phyloP scores from a whole-genome alignment of 2,113 vertebrate species.

The Pelodiscus sinensis region DNA sequence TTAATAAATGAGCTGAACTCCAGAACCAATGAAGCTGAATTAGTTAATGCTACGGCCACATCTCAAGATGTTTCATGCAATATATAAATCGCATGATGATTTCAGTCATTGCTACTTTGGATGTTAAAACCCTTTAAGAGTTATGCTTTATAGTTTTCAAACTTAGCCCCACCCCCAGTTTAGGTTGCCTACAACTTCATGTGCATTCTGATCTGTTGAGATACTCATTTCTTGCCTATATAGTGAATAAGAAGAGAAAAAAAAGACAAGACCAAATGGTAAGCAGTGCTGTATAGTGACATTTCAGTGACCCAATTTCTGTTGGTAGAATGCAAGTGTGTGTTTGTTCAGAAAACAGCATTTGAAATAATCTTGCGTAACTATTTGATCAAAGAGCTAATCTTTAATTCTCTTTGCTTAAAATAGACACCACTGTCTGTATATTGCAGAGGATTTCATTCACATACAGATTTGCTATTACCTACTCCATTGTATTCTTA shows the following conservation, averaged over 20 bases:
- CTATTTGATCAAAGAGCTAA: constrained; percentile 49
- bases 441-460: background rate
- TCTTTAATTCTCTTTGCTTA: constrained; percentile 48
- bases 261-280: constrained; percentile 4
- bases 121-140: constrained; percentile 24
- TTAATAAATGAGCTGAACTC: background rate
- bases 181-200: background rate
- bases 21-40: background rate
- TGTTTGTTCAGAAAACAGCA: background rate
- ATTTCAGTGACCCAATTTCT: constrained; percentile 51
- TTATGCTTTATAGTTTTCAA: background rate
- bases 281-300: constrained; percentile 49
- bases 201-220: constrained; percentile 23
- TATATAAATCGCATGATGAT: background rate
- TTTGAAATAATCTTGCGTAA: constrained; percentile 30
- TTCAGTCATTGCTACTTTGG: background rate
- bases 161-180: background rate
- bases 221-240: constrained; percentile 31
- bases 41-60: constrained; percentile 8
- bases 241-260: constrained; percentile 7
- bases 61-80: background rate
- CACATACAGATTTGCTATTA: background rate
- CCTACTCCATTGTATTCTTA: constrained; percentile 36
- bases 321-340: constrained; percentile 26
- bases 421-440: constrained; percentile 27